A percentile compares a stretch with the other conserved stretches of the same genome.
Conservation (phyloP, 2,888 invertebrate genomes). For the Parascotia fuliginaria region DNA sequence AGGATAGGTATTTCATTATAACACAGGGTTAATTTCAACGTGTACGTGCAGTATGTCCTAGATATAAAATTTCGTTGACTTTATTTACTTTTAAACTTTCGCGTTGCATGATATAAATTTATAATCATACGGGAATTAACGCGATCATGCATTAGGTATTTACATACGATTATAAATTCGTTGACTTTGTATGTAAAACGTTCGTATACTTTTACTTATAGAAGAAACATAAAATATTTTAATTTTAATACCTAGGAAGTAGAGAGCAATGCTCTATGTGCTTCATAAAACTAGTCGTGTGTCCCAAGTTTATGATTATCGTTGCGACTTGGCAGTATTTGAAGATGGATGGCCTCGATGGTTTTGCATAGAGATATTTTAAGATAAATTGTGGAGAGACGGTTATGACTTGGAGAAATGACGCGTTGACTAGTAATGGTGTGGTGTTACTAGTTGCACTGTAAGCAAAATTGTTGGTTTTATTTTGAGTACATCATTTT, state of each 20-base stretch:
- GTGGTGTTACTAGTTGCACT: background rate
- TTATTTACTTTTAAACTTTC: too few species aligned
- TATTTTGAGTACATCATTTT: background rate
- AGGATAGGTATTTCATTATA: too few species aligned
- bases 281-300: conserved; percentile 63
- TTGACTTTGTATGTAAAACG: conserved; percentile 9
- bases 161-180: too few species aligned
- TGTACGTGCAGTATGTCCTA: too few species aligned
- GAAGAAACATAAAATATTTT: conserved; percentile 50
- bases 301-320: conserved; percentile 62
- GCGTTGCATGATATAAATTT: too few species aligned
- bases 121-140: too few species aligned
- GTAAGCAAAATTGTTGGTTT: background rate
- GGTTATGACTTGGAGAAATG: conserved; percentile 41
- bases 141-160: too few species aligned
- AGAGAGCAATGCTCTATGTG: conserved; percentile 44
- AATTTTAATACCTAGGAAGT: conserved; percentile 48
- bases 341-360: conserved; percentile 47
- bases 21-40: too few species aligned
- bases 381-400: conserved; percentile 33
- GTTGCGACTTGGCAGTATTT: conserved; percentile 49
- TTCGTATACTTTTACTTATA: conserved; percentile 42
- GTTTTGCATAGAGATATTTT: conserved; percentile 44
- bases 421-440: conserved; percentile 20
- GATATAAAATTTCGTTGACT: too few species aligned